Conservation (phyloP, 1,140 invertebrate genomes). For the Procambarus virginalis region DNA sequence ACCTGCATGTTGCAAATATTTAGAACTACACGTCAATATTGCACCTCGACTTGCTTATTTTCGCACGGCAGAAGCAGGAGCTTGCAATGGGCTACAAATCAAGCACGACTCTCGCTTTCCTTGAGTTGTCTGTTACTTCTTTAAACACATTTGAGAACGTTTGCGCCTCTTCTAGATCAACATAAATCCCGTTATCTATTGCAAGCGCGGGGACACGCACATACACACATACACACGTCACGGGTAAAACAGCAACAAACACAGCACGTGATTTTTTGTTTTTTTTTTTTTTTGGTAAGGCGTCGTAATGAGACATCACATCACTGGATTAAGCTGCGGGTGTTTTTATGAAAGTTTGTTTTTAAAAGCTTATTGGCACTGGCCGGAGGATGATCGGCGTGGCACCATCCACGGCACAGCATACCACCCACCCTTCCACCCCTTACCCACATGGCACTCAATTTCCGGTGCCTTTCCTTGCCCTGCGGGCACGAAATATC, state of each 20-base stretch:
- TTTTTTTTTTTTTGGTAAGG: too few species aligned
- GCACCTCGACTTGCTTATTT: slow-evolving; percentile 45
- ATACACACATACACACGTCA: background rate
- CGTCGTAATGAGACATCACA: slow-evolving; percentile 16
- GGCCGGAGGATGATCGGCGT: background rate
- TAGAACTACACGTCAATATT: slow-evolving; percentile 19
- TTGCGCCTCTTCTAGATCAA: background rate
- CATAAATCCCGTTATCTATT: background rate
- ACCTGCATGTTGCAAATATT: slow-evolving; percentile 53
- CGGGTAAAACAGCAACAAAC: background rate
- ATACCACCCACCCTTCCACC: slow-evolving; percentile 4
- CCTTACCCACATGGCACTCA: slow-evolving; percentile 24
- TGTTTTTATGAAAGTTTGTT: background rate
- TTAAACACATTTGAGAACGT: background rate
- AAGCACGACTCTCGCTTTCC: background rate
- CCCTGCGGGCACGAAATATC: slow-evolving; percentile 1
- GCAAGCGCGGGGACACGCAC: background rate
- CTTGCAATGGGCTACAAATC: slow-evolving; percentile 12
- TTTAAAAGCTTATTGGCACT: slow-evolving; percentile 25
- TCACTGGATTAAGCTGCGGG: slow-evolving; percentile 19
- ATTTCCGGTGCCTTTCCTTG: slow-evolving; percentile 47
- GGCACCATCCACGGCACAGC: background rate
- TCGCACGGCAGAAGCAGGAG: background rate
- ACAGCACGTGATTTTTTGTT: too few species aligned
- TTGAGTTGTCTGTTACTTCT: slow-evolving; percentile 3